Conservation (phyloP, 2,113 vertebrate genomes). For the Nesoenas mayeri region DNA sequence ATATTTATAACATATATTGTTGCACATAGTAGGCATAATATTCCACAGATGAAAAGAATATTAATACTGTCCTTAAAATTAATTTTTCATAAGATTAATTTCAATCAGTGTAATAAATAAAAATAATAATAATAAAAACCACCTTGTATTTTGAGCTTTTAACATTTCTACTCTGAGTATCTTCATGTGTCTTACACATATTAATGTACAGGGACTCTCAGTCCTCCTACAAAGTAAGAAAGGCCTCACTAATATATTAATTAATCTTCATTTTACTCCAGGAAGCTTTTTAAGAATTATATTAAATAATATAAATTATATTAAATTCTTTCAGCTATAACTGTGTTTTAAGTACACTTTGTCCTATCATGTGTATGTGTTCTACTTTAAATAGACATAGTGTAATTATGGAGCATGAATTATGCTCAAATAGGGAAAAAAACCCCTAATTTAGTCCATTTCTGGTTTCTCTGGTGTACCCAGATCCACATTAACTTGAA, state of each 20-base stretch:
- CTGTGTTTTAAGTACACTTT: background rate
- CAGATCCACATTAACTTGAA: background rate
- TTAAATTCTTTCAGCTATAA: background rate
- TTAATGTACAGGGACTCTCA: background rate
- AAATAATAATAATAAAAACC: background rate
- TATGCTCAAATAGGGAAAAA: background rate
- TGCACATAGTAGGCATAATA: background rate
- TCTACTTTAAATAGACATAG: background rate
- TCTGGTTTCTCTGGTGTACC: background rate
- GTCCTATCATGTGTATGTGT: background rate
- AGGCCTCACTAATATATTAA: background rate
- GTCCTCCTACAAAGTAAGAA: background rate
- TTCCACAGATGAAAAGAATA: background rate
- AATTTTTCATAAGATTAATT: background rate
- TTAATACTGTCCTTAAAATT: background rate
- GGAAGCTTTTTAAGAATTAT: background rate
- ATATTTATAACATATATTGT: background rate
- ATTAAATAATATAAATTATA: background rate
- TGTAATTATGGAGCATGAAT: background rate
- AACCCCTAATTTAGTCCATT: background rate
- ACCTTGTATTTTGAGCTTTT: background rate
- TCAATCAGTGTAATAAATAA: background rate
- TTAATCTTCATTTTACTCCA: constrained; percentile 24
- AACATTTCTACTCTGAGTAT: background rate
- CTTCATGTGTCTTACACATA: background rate